Base-by-base conservation (phyloP, 1,140 invertebrate genomes). In the Microplitis demolitor region DNA sequence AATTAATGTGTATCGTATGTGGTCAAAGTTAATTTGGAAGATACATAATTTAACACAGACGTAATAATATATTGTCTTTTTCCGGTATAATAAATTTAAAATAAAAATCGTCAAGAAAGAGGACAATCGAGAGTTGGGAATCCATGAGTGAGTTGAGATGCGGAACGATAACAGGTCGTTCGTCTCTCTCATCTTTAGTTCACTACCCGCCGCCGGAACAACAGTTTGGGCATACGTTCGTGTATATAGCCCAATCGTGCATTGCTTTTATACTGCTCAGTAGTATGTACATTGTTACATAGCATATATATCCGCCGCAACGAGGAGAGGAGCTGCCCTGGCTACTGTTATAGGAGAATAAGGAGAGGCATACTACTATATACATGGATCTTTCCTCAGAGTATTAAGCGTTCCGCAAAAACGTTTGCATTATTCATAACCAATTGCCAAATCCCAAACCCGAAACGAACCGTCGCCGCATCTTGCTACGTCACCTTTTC, bases 371-470 rank as follows among this genome's bases (percentile, higher is more conserved):
- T 54, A 63, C 73, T 53, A 50, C 56, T 34, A 56, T 37, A 58
- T 37, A 58, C 54, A 35, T 34, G 51, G 34, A 50, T 62, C 13
- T 34, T 61, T 54, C 8, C 13, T 16, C 39, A 45, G 39, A 45
- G 35, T 31, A 35, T 35, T 71, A 62, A 71, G 69, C 69, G 67
- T 72, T 51, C 70, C 50, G 56, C 66, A 63, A 71, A 66, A 62
- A 68, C 35, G 54, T 45, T 16, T 77, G 76, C 73, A 77, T 77
- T 77, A 77, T 77, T 77, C 76, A 77, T 77, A 77, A 77, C 76
- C 76, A 77, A 77, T 77, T 77, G 69, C 76, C 73, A 69, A 77
- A 74, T 77, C 71, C 73, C 69, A 77, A 77, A 77, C 73, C 74
- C 73, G 70, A 77, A 76, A 58, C 66, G 71, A 74, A 69, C 66